These are phyloP conservation scores for Brachionus rotundiformis DNA, from an alignment of 1,140 invertebrate genomes.

Conservation along the genomic window DNA sequence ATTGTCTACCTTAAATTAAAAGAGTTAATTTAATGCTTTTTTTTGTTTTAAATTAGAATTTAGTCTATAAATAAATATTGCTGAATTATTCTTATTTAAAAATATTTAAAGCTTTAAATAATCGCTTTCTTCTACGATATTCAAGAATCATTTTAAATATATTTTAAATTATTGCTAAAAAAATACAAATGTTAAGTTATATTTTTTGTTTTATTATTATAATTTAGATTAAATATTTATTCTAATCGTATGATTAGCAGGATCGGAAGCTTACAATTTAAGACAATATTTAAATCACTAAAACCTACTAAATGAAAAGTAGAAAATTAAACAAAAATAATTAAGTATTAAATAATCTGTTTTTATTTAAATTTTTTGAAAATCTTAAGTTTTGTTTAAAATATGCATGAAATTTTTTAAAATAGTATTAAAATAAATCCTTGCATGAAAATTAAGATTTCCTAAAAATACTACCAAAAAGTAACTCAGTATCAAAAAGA, in stretches of 20 bases:
- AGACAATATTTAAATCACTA: not conserved
- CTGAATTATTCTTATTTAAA: not conserved
- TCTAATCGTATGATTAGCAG: not conserved
- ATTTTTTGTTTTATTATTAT: not conserved
- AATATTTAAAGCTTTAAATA: not conserved
- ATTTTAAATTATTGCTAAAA: not conserved
- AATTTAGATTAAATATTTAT: not conserved
- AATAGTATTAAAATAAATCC: too few relatives aligned
- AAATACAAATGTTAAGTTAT: not conserved
- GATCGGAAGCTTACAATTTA: not conserved
- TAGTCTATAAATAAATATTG: not conserved
- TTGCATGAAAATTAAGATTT: too few relatives aligned
- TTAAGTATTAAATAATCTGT: not conserved
- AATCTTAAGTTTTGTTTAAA: not conserved
- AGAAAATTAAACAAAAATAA: too few relatives aligned
- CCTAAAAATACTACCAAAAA: too few relatives aligned
- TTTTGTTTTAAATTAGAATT: slow-evolving; percentile 6
- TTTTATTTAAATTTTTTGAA: not conserved
- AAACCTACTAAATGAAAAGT: not conserved
- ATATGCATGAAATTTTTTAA: not conserved
- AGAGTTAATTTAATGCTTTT: slow-evolving; percentile 2
- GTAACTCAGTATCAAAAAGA: too few relatives aligned
- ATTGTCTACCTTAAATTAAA: slow-evolving; percentile 32
- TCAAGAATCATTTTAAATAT: not conserved
- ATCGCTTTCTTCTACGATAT: not conserved